Conservation (phyloP, 2,113 vertebrate species). For the Copsychus sechellarum region DNA sequence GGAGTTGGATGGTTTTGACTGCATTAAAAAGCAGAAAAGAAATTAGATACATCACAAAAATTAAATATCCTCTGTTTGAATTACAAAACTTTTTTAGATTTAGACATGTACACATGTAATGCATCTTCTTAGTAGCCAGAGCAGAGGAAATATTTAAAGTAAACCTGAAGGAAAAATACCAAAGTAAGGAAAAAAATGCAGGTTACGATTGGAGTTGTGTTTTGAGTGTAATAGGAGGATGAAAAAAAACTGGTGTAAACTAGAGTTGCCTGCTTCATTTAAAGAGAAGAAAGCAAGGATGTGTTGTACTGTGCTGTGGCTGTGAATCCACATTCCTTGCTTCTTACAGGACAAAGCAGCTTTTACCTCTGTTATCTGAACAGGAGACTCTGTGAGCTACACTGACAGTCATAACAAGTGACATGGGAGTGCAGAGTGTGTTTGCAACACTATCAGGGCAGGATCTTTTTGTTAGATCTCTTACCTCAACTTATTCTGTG, state of each 20-base stretch:
- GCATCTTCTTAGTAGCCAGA: not conserved
- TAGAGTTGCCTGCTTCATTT: not conserved
- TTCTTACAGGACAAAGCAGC: not conserved
- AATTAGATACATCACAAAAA: not conserved
- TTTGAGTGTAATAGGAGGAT: not conserved
- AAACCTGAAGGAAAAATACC: not conserved
- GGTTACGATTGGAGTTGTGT: not conserved
- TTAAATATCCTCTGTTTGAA: not conserved
- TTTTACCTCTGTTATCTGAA: not conserved
- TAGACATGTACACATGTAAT: not conserved
- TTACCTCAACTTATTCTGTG: not conserved
- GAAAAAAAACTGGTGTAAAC: not conserved
- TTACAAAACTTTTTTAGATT: not conserved
- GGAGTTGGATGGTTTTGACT: not conserved
- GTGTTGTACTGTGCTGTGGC: not conserved
- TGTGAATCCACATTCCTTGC: not conserved
- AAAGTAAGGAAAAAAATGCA: not conserved
- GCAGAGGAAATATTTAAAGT: not conserved
- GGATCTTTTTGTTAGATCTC: not conserved
- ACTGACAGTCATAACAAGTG: not conserved
- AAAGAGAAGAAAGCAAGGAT: not conserved
- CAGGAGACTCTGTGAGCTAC: not conserved
- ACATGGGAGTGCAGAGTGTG: not conserved
- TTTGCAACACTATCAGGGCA: fast-evolving
- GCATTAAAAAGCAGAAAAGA: not conserved